A percentile compares a stretch with the other conserved stretches of the same genome.
Evolutionary conservation across 2,888 invertebrate species (phyloP).

Genomic region (Electrophaes corylata): DNA sequence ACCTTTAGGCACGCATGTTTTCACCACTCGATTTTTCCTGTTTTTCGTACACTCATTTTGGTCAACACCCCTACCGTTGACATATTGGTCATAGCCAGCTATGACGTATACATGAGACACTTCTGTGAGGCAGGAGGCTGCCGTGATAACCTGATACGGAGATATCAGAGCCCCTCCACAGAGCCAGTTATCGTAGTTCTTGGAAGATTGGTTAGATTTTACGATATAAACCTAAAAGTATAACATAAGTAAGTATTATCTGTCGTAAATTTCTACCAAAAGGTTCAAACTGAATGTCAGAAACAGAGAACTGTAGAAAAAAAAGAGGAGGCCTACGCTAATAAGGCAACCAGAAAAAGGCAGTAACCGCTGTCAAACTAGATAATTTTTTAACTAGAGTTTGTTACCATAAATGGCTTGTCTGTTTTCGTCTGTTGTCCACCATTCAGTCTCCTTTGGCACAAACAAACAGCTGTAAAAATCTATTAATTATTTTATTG

Average conservation of each 20-base stretch:
- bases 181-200: constrained; percentile 17
- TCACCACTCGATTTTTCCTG: constrained; percentile 41
- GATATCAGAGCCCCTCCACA: constrained; percentile 28
- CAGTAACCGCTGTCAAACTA: no score
- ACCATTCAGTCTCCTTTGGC: background rate
- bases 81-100: constrained; percentile 43
- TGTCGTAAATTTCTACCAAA: no score
- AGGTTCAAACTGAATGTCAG: no score
- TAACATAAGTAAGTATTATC: no score
- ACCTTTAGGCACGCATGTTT: constrained; percentile 48
- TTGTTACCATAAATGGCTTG: constrained; percentile 5
- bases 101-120: constrained; percentile 40
- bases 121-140: constrained; percentile 42
- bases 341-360: no score
- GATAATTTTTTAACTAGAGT: no score
- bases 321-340: no score
- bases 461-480: constrained; percentile 2
- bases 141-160: constrained; percentile 26
- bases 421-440: background rate
- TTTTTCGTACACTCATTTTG: constrained; percentile 36
- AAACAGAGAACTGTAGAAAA: no score
- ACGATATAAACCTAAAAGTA: constrained; percentile 26
- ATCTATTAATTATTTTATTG: background rate
- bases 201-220: constrained; percentile 12
- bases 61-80: constrained; percentile 31